Evolutionary conservation across 1,140 invertebrate genomes (phyloP), one percentile per base, ranked within the genome.

Genomic region (Drosophila punjabiensis): DNA sequence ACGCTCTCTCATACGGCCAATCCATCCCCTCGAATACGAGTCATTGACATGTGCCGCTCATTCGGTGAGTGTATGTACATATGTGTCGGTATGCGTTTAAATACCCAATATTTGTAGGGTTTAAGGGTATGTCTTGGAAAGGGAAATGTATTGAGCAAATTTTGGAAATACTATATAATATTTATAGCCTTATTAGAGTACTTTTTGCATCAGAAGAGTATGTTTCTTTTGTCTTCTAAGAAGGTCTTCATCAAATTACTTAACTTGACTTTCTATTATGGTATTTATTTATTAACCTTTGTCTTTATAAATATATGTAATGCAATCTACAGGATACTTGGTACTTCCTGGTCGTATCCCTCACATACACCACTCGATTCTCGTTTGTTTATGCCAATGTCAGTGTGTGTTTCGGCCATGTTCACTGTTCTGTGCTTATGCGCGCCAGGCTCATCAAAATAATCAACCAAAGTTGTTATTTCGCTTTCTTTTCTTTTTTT

Each of bases 381-480:
- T 16, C 35, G 14, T 10, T 58, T 69, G 63, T 60, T 41, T 70
- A 9, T 50, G 43, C 61, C 20, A 39, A 24, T 24, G 20, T 24
- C 35, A 58, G 33, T 18, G 59, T 33, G 43, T 35, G 55, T 77
- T 41, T 68, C 28, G 39, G 65, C 48, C 48, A 78, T 77, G 81
- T 79, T 86, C 82, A 85, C 82, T 85, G 82, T 86, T 86, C 79
- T 70, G 79, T 66, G 66, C 74, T 81, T 78, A 59, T 77, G 73
- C 62, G 73, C 74, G 74, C 55, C 65, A 41, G 65, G 50, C 78
- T 89, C 85, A 88, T 88, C 85, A 89, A 88, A 88, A 88, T 88
- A 89, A 88, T 88, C 85, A 89, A 89, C 74, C 78, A 85, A 89
- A 89, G 81, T 85, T 88, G 73, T 58, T 65, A 66, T 73, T 79